phyloP scores from a whole-genome alignment of 1,140 invertebrate genomes.

The Amphibalanus amphitrite region DNA sequence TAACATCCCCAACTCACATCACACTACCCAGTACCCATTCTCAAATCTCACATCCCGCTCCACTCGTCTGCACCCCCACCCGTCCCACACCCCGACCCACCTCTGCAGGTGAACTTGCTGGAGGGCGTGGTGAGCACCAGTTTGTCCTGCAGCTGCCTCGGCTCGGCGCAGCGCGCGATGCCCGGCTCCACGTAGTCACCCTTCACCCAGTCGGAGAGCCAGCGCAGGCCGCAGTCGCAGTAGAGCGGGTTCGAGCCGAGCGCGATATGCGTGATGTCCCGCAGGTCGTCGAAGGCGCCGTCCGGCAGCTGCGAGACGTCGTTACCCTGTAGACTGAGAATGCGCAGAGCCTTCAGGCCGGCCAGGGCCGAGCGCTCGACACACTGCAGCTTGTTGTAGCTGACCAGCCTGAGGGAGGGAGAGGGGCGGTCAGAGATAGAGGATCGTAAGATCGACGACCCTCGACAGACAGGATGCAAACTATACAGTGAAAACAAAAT shows the following conservation, averaged over 20 bases:
- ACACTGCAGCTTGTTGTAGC: slow-evolving; percentile 92
- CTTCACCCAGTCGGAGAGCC: slow-evolving; percentile 97
- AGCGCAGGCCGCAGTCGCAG: slow-evolving; percentile 88
- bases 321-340: slow-evolving; percentile 86
- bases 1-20: too few species aligned
- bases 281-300: slow-evolving; percentile 80
- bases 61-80: too few species aligned
- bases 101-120: slow-evolving; percentile 63
- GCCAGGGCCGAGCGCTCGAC: slow-evolving; percentile 71
- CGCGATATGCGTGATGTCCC: slow-evolving; percentile 87
- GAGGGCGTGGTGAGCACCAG: slow-evolving; percentile 82
- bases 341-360: slow-evolving; percentile 69
- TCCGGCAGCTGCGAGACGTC: slow-evolving; percentile 91
- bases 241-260: slow-evolving; percentile 91
- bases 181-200: slow-evolving; percentile 89
- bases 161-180: slow-evolving; percentile 84
- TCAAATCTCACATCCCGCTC: too few species aligned
- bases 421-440: too few species aligned
- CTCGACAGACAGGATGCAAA: too few species aligned
- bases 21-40: too few species aligned
- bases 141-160: slow-evolving; percentile 77
- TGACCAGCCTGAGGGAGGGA: slow-evolving; percentile 56
- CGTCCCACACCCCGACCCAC: background rate
- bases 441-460: too few species aligned
- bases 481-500: too few species aligned